Evolutionary conservation across 2,888 invertebrate species (phyloP), one percentile per base, ranked within the genome.

Genomic region (Atethmia centrago): DNA sequence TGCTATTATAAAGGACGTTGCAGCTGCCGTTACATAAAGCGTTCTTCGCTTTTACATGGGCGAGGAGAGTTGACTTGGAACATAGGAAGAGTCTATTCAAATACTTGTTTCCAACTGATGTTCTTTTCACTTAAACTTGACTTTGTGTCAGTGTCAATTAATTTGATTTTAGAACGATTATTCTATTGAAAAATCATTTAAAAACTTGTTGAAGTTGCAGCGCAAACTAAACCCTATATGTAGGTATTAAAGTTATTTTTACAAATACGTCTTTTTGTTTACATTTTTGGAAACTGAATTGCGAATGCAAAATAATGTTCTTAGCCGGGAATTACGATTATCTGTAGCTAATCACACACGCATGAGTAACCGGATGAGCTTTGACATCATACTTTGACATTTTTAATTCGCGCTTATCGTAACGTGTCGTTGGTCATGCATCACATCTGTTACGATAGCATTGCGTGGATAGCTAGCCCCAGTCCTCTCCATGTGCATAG

Each of bases 371-470:
- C 40, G 28, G 42, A 69, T 62, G 28, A 53, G 49, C 21, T 28
- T 70, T 51, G 19, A 69, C 28, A 56, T 63, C 47, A 53, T 56
- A 66, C 55, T 64, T 51, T n/a, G 28, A 65, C n/a, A 62, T 70
- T 31, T 71, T 82, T 45, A 58, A 62, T 73, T 58, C 74, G 42
- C 49, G 58, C 62, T 83, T 80, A 80, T 80, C 83, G 62, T 58
- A 31, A 47, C 19, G 28, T 74, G 25, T 49, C 36, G 51, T 62
- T 65, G 31, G 79, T 63, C 59, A 73, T 73, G 74, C 69, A 73
- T 69, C 53, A 53, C 56, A 73, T 79, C 73, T 78, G 55, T 73
- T 80, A 58, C 53, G 49, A 79, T 78, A 78, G 53, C 53, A 56
- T 28, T 14, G 47, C 28, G 31, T 21, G 61, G 42, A 42, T 58